These are phyloP conservation scores for Eurytoma californica DNA, from an alignment of 2,888 invertebrate genomes.

Conservation along the genomic window DNA sequence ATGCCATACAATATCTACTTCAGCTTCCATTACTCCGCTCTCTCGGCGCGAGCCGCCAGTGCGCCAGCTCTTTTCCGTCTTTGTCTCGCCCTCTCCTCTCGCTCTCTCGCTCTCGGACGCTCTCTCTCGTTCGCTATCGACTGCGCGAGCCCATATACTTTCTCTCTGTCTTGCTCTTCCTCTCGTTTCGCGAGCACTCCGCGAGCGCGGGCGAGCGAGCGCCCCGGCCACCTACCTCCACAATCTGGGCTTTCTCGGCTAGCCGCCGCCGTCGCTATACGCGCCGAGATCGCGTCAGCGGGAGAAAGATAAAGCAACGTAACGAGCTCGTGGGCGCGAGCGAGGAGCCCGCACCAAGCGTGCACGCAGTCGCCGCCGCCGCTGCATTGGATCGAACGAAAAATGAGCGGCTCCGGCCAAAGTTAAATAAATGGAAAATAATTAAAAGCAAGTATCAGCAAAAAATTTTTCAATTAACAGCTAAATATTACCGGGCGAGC, in stretches of 20 bases:
- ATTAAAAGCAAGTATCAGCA: conserved; percentile 7
- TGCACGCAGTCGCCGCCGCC: no score
- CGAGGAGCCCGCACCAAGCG: neutral
- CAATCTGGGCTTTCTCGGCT: conserved; percentile 43
- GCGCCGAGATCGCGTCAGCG: conserved; percentile 5
- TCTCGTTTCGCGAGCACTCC: conserved; percentile 32
- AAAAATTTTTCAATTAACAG: conserved; percentile 12
- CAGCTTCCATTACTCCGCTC: conserved; percentile 62
- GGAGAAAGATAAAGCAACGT: conserved; percentile 14
- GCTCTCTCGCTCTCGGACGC: conserved; percentile 3
- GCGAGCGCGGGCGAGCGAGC: neutral
- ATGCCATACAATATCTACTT: conserved; percentile 73
- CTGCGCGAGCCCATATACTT: conserved; percentile 25
- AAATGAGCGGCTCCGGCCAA: neutral
- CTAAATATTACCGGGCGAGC: no score
- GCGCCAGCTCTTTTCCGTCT: conserved; percentile 26
- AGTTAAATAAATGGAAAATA: conserved; percentile 18
- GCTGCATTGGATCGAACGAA: conserved; percentile 27
- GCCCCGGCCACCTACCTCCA: conserved; percentile 20
- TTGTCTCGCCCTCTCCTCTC: conserved; percentile 13
- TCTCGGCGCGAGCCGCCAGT: conserved; percentile 12
- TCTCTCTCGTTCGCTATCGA: conserved; percentile 45
- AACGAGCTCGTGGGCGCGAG: neutral
- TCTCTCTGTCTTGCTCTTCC: conserved; percentile 40
- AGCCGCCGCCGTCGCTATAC: neutral